Base-by-base conservation (phyloP, 2,888 invertebrate genomes). In the Clanis bilineata region DNA sequence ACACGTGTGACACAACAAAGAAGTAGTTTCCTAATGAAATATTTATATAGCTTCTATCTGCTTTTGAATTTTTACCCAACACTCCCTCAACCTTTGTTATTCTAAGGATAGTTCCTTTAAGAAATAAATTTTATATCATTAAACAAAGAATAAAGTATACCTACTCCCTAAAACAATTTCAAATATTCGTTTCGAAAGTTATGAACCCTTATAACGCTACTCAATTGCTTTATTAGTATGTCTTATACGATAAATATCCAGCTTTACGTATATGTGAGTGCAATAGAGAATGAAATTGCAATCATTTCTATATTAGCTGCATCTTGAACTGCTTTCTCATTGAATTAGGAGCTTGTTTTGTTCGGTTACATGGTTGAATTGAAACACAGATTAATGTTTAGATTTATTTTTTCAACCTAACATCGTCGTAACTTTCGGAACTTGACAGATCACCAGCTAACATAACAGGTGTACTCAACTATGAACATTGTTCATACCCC, bases 401-500 rank as follows among this genome's bases (percentile, higher is more conserved):
- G 74, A 84, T 89, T 91, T 90, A 88, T 88, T 88, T 85, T 77
- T 90, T 90, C 91, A 92, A 91, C 88, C 92, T 92, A 92, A 92
- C 91, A 91, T 86, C 83, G 80, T 88, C 82, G 81, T 88, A 90
- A 88, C 86, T 85, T 80, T 85, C 80, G 83, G 88, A 90, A 90
- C 87, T 87, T 80, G 86, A 90, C 84, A 87, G 85, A 82, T 82
- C 88, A 91, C 88, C 88, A 86, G 88, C 90, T 91, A 90, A 81
- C 77, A 81, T 86, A 91, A 91, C 90, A 88, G 90, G 85, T 88
- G 86, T 88, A 89, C 82, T 86, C 82, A 84, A 79, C 85, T 88
- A 89, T 88, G 90, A 92, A 91, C 91, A 90, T 88, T 86, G 90
- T 92, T 90, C 91, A 91, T 90, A 91, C 87, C 73, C 81, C 88